A percentile compares a stretch with the other conserved stretches of the same genome.
phyloP scores from a whole-genome alignment of 2,113 vertebrate species.

The Piaya cayana region DNA sequence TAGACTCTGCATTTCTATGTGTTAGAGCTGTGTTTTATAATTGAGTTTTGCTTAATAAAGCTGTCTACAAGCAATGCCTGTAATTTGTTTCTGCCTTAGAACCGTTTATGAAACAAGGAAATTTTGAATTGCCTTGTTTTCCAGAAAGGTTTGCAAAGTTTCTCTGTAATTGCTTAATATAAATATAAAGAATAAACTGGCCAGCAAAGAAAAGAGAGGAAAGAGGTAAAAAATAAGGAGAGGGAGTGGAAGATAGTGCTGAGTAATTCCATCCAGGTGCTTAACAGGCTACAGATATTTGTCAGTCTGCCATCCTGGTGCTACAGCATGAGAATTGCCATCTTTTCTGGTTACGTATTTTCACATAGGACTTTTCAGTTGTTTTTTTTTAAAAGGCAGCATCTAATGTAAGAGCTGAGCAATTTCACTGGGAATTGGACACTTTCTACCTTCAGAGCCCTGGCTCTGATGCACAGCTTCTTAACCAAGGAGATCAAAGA shows the following conservation, averaged over 20 bases:
- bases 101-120: background rate
- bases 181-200: background rate
- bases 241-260: background rate
- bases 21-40: background rate
- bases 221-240: background rate
- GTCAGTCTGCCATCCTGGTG: background rate
- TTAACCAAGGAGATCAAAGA: background rate
- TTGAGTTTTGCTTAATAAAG: background rate
- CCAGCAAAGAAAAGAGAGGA: background rate
- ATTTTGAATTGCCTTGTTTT: background rate
- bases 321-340: background rate
- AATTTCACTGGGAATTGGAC: background rate
- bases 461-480: background rate
- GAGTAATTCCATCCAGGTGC: background rate
- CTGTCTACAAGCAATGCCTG: background rate
- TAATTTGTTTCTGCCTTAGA: constrained; percentile 25
- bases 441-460: background rate
- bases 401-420: background rate
- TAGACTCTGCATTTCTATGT: background rate
- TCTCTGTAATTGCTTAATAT: background rate
- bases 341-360: background rate
- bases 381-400: background rate
- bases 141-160: background rate
- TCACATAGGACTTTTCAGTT: background rate
- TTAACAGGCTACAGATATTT: background rate